phyloP scores from a whole-genome alignment of 35 echinoderm and acorn worm species.

The Diadema setosum region DNA sequence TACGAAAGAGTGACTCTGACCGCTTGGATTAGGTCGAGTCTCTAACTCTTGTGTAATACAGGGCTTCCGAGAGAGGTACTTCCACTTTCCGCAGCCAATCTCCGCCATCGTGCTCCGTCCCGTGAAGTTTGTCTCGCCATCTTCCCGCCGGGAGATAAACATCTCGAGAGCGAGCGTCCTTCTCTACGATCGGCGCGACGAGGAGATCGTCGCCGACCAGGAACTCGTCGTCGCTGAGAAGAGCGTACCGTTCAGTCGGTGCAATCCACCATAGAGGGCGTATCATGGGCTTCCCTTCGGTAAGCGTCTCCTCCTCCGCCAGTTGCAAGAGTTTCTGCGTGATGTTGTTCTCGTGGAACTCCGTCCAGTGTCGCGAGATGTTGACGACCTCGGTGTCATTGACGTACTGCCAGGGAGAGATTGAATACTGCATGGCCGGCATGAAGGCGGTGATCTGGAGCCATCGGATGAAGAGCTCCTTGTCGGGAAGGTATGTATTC shows the following conservation, averaged over 20 bases:
- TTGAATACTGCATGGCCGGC: conserved; percentile 95
- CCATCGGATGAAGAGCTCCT: conserved; percentile 91
- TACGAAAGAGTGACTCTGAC: no score
- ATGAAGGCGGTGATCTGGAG: conserved; percentile 93
- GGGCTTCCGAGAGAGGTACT: conserved; percentile 69
- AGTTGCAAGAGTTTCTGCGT: conserved; percentile 69
- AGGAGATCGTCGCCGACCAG: conserved; percentile 83
- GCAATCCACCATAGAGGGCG: conserved; percentile 97
- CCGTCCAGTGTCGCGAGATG: conserved; percentile 66
- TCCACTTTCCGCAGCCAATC: conserved; percentile 39
- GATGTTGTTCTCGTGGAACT: conserved; percentile 73
- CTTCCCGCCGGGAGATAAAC: conserved; percentile 75
- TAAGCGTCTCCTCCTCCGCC: conserved; percentile 51
- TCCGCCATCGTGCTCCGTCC: conserved; percentile 14
- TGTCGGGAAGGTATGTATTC: conserved; percentile 28
- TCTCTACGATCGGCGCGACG: conserved; percentile 84
- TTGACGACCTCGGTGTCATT: conserved; percentile 68
- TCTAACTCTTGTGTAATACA: conserved; percentile 53
- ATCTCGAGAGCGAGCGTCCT: conserved; percentile 54
- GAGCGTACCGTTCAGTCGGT: conserved; percentile 59
- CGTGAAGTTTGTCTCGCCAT: conserved; percentile 31
- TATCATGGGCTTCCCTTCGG: conserved; percentile 76
- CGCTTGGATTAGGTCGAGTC: no score
- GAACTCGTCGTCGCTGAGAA: conserved; percentile 76
- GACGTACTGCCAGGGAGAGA: conserved; percentile 96